Evolutionary conservation across 2,797 vertebrate genomes (phyloP), one percentile per base, ranked within the genome.

Genomic region (Bradypodion ventrale): DNA sequence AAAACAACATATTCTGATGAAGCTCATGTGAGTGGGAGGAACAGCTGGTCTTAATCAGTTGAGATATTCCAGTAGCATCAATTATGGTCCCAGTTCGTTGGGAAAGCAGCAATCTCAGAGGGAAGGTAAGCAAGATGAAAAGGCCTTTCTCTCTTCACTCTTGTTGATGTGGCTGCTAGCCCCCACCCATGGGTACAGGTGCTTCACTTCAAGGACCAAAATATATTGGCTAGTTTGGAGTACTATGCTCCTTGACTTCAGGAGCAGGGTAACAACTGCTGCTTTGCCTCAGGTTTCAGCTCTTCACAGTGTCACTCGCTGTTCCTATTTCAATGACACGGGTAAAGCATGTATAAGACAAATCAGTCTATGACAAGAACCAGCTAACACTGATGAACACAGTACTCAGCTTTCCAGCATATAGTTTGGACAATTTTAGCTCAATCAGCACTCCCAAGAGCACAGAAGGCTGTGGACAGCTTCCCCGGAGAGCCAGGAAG

Each of bases 361-460:
- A 75, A 35, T 15, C 60, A 7, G 23, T 42, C 6, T 65, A 37
- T 13, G 42, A 44, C 29, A 65, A 59, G 44, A 56, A 72, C 7
- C 25, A 29, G 70, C 46, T 25, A 75, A 80, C 7, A 29, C 46
- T 59, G 70, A 42, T 52, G 42, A 52, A 73, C 19, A 19, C 19
- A 19, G 5, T 25, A 2, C 40, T 78, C 23, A 35, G n/a, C 63
- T 81, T 85, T 63, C 63, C 65, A 69, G 63, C 40, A 46, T 80
- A 81, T 60, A 42, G 63, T 69, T 46, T 81, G 78, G 60, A 81
- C 78, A 60, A 60, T 81, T 78, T 85, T 68, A 69, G 75, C 79
- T 70, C 66, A 62, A 72, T 77, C 66, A 70, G n/a, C 82, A 60
- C 52, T 82, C 74, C 65, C 42, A 63, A 7, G 74, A 82, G 75